Evolutionary conservation across 2,888 invertebrate species (phyloP).

Genomic region (Eilema depressum): DNA sequence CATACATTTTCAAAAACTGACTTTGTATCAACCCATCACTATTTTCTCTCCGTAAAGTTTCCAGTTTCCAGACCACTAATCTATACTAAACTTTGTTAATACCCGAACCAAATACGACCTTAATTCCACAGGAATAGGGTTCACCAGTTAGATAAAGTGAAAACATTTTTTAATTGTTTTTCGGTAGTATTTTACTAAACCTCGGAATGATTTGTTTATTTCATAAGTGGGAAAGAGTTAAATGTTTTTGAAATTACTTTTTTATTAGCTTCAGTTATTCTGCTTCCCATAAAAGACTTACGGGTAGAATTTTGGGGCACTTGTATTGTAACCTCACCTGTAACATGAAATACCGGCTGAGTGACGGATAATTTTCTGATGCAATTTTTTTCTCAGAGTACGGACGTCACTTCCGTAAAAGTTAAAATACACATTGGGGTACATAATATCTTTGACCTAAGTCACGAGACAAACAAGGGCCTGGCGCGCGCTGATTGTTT

Average conservation of each 20-base stretch:
- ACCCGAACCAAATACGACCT: conserved; percentile 66
- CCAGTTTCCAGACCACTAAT: conserved; percentile 66
- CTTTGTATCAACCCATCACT: conserved; percentile 37
- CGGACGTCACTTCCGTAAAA: too few species aligned
- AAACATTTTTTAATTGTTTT: conserved; percentile 36
- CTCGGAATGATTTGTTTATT: conserved; percentile 50
- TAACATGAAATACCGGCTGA: background rate
- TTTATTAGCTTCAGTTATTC: background rate
- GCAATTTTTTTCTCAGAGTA: too few species aligned
- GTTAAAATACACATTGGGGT: too few species aligned
- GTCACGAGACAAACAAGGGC: too few species aligned
- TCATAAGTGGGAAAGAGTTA: background rate
- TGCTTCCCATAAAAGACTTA: too few species aligned
- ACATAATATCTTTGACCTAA: too few species aligned
- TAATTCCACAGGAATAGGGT: conserved; percentile 56
- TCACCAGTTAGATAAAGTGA: conserved; percentile 34
- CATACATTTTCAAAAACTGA: too few species aligned
- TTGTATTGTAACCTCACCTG: background rate
- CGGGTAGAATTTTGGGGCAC: too few species aligned
- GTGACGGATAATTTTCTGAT: too few species aligned
- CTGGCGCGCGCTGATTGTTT: too few species aligned
- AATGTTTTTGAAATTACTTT: background rate
- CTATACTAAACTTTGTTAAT: conserved; percentile 69
- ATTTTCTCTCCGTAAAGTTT: conserved; percentile 54
- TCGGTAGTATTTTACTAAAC: conserved; percentile 52